Percentiles rank a stretch among this genome's conserved stretches.
phyloP scores from a whole-genome alignment of 1,140 invertebrate genomes.

The Lepidurus apus region DNA sequence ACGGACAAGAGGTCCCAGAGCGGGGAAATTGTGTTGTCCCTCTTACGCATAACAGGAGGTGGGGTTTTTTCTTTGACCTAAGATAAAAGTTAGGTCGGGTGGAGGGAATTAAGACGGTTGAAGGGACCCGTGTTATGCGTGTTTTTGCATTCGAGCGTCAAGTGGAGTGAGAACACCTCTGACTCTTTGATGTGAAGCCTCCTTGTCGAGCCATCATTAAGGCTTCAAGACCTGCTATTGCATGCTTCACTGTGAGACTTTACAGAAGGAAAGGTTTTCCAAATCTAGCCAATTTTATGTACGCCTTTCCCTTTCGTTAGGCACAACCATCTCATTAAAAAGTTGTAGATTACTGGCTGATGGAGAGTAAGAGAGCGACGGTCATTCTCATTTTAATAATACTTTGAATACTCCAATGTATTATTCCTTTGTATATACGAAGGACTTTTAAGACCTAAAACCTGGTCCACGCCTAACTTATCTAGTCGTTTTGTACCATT shows the following conservation, averaged over 20 bases:
- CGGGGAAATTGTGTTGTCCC: slow-evolving; percentile 8
- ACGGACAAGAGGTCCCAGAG: slow-evolving; percentile 1
- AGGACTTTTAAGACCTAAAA: neutral
- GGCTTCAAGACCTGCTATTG: slow-evolving; percentile 15
- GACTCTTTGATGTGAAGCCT: slow-evolving; percentile 19
- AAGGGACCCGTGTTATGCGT: slow-evolving; percentile 13
- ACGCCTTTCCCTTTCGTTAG: slow-evolving; percentile 17
- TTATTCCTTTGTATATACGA: slow-evolving; percentile 4
- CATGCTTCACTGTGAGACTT: slow-evolving; percentile 9
- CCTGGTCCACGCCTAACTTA: neutral
- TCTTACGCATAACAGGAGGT: slow-evolving; percentile 18
- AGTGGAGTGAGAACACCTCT: slow-evolving; percentile 18
- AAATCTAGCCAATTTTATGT: slow-evolving; percentile 15
- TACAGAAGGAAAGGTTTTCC: slow-evolving; percentile 15
- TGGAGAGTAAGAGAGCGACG: slow-evolving; percentile 17
- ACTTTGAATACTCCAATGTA: neutral
- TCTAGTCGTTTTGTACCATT: slow-evolving; percentile 19
- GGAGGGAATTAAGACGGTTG: slow-evolving; percentile 14
- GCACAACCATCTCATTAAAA: slow-evolving; percentile 19
- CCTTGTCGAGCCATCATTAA: slow-evolving; percentile 21
- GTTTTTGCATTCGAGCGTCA: slow-evolving; percentile 10
- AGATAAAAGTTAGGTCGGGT: slow-evolving; percentile 14
- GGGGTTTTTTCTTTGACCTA: slow-evolving; percentile 18
- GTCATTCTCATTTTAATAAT: slow-evolving; percentile 12
- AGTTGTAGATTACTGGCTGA: slow-evolving; percentile 21